These are phyloP conservation scores for Melanotaenia duboulayi DNA, from an alignment of 2,113 vertebrate genomes.

Conservation along the genomic window DNA sequence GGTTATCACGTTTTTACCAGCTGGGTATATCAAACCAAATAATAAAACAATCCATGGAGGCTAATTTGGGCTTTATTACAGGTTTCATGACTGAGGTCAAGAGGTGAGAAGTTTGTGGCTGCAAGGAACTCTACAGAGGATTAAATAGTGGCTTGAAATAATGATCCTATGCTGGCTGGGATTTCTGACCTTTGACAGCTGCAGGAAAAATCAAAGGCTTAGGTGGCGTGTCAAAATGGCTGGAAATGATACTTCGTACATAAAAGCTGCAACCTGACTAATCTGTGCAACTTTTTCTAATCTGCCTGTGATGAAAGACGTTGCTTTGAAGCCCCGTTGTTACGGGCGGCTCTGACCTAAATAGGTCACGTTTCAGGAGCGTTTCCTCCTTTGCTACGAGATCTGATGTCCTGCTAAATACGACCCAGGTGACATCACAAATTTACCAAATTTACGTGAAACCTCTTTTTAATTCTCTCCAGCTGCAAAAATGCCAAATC, in stretches of 20 bases:
- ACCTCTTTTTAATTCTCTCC: slow-evolving; percentile 50
- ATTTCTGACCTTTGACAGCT: slow-evolving; percentile 68
- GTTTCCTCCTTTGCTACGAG: slow-evolving; percentile 13
- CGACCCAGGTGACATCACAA: slow-evolving; percentile 54
- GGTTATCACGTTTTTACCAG: slow-evolving; percentile 35
- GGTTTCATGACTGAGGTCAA: slow-evolving; percentile 28
- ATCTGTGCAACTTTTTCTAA: slow-evolving; percentile 36
- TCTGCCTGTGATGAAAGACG: slow-evolving; percentile 51
- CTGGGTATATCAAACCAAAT: slow-evolving; percentile 18
- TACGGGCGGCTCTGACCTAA: slow-evolving; percentile 45
- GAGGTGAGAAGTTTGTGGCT: slow-evolving; percentile 49
- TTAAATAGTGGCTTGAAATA: slow-evolving; percentile 53
- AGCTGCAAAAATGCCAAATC: slow-evolving; percentile 64
- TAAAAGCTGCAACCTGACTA: slow-evolving; percentile 54
- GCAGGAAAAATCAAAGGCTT: slow-evolving; percentile 58
- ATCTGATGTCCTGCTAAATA: slow-evolving; percentile 29
- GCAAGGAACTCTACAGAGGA: slow-evolving; percentile 30
- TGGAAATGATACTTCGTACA: slow-evolving; percentile 55
- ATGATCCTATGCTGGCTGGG: slow-evolving; percentile 52
- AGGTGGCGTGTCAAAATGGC: slow-evolving; percentile 36
- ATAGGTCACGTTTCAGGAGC: slow-evolving; percentile 56
- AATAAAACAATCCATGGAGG: slow-evolving; percentile 1
- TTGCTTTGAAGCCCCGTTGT: slow-evolving; percentile 62
- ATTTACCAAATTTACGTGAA: not conserved
- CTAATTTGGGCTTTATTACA: slow-evolving; percentile 34